Base-by-base conservation (phyloP, 2,797 vertebrate genomes). In the Spinibarbus caldwelli region DNA sequence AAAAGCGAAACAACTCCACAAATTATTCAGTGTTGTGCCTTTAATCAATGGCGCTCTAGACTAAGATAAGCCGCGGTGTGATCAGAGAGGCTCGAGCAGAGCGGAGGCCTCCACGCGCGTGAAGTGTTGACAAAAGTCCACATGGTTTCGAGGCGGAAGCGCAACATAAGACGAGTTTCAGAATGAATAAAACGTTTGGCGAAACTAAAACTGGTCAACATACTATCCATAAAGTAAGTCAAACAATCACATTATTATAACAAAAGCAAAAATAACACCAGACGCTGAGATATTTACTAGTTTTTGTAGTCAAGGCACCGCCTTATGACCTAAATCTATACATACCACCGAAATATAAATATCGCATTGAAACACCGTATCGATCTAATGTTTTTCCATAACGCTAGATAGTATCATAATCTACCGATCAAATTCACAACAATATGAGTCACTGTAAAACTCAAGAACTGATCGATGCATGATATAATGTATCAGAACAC, bases 41-140 rank as follows among this genome's bases (percentile, higher is more conserved):
- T 34, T 45, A 78, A 57, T 57, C 7, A 84, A 54, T 68, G 29
- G 36, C 45, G 41, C 31, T 23, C 64, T 7, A 1, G 11, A 57
- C 2, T 6, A 57, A 84, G 68, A 1, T 0, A 12, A 26, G 17
- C 0, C 4, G 0, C 12, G 62, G 2, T 10, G 31, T 9, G n/a
- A 68, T 84, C 34, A 54, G 8, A 41, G 0, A 23, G 17, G 8
- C 21, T 73, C 23, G 45, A 14, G 9, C 36, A 14, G 52, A 38
- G 14, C 41, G 0, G 26, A 7, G 78, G 78, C 43, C 43, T 75
- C 29, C 26, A 6, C 34, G 47, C 23, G 72, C 54, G 59, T 4
- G 19, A 52, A 29, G 23, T 84, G 75, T 84, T 84, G 82, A 84
- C 82, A 49, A 52, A 83, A 84, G 36, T 70, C 64, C 83, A 84